Percentiles rank a stretch among this genome's conserved stretches.
Conservation (phyloP, 2,113 vertebrate species). For the Egretta garzetta region DNA sequence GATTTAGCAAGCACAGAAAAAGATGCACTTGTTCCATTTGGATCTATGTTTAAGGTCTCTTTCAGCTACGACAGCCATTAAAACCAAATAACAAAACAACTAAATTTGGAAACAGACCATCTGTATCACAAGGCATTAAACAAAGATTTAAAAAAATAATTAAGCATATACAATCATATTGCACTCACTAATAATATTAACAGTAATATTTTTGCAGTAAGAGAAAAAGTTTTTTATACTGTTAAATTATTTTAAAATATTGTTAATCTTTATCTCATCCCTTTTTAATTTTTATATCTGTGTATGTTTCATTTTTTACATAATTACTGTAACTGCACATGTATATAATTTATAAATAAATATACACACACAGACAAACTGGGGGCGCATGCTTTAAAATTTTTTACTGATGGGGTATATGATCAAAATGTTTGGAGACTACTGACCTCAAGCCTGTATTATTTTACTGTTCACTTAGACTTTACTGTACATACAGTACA, state of each 20-base stretch:
- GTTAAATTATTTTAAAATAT: background rate
- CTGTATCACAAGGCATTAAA: background rate
- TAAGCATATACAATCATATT: background rate
- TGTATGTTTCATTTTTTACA: background rate
- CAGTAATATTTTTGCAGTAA: background rate
- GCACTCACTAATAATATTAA: background rate
- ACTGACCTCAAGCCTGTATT: background rate
- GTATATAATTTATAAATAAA: background rate
- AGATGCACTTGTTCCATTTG: background rate
- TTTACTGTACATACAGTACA: background rate
- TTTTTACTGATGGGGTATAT: background rate
- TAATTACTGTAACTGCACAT: background rate
- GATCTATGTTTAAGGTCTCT: background rate
- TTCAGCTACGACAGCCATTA: background rate
- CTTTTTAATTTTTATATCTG: background rate
- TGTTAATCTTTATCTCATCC: background rate
- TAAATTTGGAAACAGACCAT: background rate
- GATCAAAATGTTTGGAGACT: background rate
- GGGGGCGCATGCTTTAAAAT: accelerated
- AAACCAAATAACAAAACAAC: background rate
- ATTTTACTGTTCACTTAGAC: background rate
- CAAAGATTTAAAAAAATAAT: background rate
- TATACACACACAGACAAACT: accelerated
- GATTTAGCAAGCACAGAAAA: background rate
- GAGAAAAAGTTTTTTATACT: background rate